A percentile compares a stretch with the other conserved stretches of the same genome.
These are phyloP conservation scores for Drosophila melanica DNA, from an alignment of 1,140 invertebrate species.

Conservation along the genomic window DNA sequence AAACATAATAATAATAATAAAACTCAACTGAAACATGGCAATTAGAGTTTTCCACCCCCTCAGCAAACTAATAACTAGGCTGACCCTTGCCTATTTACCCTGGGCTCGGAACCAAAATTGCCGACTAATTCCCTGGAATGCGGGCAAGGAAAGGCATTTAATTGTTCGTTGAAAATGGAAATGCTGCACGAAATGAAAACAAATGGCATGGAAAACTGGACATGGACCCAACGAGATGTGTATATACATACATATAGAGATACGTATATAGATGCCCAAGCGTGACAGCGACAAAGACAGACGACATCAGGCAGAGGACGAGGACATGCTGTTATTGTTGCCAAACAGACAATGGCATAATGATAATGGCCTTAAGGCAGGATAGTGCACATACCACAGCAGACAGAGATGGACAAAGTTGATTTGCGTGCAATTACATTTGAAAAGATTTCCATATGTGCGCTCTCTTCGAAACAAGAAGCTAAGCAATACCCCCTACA, in stretches of 20 bases:
- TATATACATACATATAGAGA: not conserved
- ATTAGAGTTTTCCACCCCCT: slow-evolving; percentile 32
- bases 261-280: slow-evolving; percentile 14
- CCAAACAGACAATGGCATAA: slow-evolving; percentile 41
- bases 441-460: not conserved
- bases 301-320: slow-evolving; percentile 8
- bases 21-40: slow-evolving; percentile 23
- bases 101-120: slow-evolving; percentile 24
- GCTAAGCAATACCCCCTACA: too few species aligned
- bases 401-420: not conserved
- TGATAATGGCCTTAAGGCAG: slow-evolving; percentile 44
- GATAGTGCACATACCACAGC: slow-evolving; percentile 48
- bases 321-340: slow-evolving; percentile 56
- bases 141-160: slow-evolving; percentile 50
- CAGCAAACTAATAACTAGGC: not conserved
- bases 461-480: too few species aligned
- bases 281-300: slow-evolving; percentile 62
- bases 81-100: slow-evolving; percentile 31
- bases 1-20: too few species aligned
- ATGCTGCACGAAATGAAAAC: slow-evolving; percentile 35
- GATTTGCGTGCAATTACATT: slow-evolving; percentile 19
- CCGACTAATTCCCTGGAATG: slow-evolving; percentile 71
- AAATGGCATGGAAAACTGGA: slow-evolving; percentile 37
- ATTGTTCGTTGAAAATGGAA: slow-evolving; percentile 36
- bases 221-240: not conserved